A percentile compares a stretch with the other conserved stretches of the same genome.
phyloP scores from a whole-genome alignment of 2,888 invertebrate genomes.

The Drosophila prostipennis region DNA sequence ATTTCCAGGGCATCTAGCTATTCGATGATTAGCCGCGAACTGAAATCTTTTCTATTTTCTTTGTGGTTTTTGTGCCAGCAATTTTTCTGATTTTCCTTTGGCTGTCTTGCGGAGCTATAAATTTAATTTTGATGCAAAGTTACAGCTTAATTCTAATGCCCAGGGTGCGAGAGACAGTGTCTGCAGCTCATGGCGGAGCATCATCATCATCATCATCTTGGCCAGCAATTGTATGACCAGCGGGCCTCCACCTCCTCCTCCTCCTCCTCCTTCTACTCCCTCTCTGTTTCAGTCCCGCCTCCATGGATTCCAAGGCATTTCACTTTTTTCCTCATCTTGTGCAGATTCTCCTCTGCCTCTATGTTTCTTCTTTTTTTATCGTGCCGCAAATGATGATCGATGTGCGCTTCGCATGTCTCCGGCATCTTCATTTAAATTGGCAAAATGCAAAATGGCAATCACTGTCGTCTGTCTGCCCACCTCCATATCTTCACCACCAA shows the following conservation, averaged over 20 bases:
- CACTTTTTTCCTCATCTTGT: slow-evolving; percentile 62
- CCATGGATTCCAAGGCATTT: slow-evolving; percentile 56
- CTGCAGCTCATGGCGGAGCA: slow-evolving; percentile 22
- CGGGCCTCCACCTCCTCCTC: slow-evolving; percentile 41
- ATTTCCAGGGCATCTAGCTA: slow-evolving; percentile 22
- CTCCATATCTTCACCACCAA: not conserved
- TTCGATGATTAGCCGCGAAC: not conserved
- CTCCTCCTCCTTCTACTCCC: slow-evolving; percentile 9
- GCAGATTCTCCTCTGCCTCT: slow-evolving; percentile 7
- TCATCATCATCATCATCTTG: slow-evolving; percentile 38
- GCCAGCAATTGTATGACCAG: slow-evolving; percentile 68
- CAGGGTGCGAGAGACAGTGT: slow-evolving; percentile 29
- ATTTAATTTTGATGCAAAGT: slow-evolving; percentile 79
- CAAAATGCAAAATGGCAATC: slow-evolving; percentile 55
- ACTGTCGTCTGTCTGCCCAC: slow-evolving; percentile 6
- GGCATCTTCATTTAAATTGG: slow-evolving; percentile 66
- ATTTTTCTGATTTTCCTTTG: slow-evolving; percentile 49
- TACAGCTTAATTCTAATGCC: slow-evolving; percentile 77
- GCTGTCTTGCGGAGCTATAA: slow-evolving; percentile 60
- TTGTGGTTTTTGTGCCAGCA: slow-evolving; percentile 33
- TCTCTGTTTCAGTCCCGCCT: slow-evolving; percentile 3
- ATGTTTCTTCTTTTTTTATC: slow-evolving; percentile 33
- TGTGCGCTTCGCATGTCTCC: slow-evolving; percentile 76
- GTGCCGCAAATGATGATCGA: slow-evolving; percentile 78
- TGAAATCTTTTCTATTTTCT: slow-evolving; percentile 18